Base-by-base conservation (phyloP, 2,888 invertebrate genomes). In the Eutolmus rufibarbis region DNA sequence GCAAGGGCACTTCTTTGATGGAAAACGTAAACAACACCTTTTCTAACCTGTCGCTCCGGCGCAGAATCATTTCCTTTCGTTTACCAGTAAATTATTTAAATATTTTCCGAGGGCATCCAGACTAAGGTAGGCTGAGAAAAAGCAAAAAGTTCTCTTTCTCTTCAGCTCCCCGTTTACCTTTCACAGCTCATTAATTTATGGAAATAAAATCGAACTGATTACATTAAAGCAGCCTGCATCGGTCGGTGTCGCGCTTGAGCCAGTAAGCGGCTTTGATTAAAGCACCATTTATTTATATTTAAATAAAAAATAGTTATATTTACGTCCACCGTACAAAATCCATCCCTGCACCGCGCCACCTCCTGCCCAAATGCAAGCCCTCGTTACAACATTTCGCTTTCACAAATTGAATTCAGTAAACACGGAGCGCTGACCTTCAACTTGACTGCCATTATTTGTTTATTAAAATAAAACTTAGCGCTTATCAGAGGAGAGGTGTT, bases 381-480 rank as follows among this genome's bases (percentile, higher is more conserved):
- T 66, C 66, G 19, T 28, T 12, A 66, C 57, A 57, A 57, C 23
- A 7, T n/a, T 28, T 66, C 66, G n/a, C 76, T 76, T 76, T 76
- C 76, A 31, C 31, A 76, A 76, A 37, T 76, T 76, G 76, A 76
- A 76, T 76, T n/a, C n/a, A n/a, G 37, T 76, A 37, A 76, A 76
- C 76, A 66, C 66, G 7, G 37, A 76, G 34, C 76, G 37, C 34
- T 37, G 34, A 76, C 76, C 76, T 37, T 76, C 76, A 76, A 76
- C 76, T 76, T 76, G 76, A 76, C 76, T 76, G 76, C 76, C 34
- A 76, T 76, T 34, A 76, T 76, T 76, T 76, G 76, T 76, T 76
- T 76, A 76, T 76, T 76, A 34, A 76, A 34, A 76, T 14, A 5
- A 37, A 76, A 76, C 76, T 74, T 31, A 56, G 66, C 66, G 34